A percentile compares a stretch with the other conserved stretches of the same genome.
phyloP scores from a whole-genome alignment of 1,140 invertebrate species.

The Drosophila quadrilineata region DNA sequence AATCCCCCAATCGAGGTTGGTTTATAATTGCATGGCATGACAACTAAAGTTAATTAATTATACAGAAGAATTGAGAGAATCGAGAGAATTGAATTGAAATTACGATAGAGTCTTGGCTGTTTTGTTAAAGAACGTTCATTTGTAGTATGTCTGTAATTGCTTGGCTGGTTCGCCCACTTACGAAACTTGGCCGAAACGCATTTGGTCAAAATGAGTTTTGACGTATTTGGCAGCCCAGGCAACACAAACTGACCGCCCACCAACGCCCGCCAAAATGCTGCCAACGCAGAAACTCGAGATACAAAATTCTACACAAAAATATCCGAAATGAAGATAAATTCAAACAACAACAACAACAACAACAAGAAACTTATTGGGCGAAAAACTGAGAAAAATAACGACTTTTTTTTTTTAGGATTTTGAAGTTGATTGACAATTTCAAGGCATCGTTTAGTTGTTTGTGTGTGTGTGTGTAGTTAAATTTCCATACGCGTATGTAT shows the following conservation, averaged over 20 bases:
- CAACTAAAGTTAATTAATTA: too few relatives aligned
- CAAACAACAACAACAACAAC: background rate
- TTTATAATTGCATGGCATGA: too few relatives aligned
- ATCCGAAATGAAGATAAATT: background rate
- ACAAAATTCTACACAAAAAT: background rate
- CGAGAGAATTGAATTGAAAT: too few relatives aligned
- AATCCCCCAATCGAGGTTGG: too few relatives aligned
- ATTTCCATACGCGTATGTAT: conserved; percentile 49
- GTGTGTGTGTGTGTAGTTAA: conserved; percentile 42
- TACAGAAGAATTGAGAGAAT: too few relatives aligned
- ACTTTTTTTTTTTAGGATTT: too few relatives aligned
- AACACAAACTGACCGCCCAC: conserved; percentile 41
- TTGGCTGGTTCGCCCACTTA: conserved; percentile 58
- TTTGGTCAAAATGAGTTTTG: conserved; percentile 77
- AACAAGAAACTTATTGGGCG: conserved; percentile 32
- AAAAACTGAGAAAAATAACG: too few relatives aligned
- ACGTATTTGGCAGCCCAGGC: conserved; percentile 52
- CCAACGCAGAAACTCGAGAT: conserved; percentile 2
- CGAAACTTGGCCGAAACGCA: conserved; percentile 42
- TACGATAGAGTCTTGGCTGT: too few relatives aligned
- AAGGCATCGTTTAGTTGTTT: too few relatives aligned
- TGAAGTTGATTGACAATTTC: conserved; percentile 39
- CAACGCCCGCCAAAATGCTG: conserved; percentile 18
- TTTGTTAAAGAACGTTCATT: background rate
- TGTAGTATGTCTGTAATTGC: conserved; percentile 27